Evolutionary conservation across 2,888 invertebrate species (phyloP), one percentile per base, ranked within the genome.

Genomic region (Chrysotoxum bicinctum): DNA sequence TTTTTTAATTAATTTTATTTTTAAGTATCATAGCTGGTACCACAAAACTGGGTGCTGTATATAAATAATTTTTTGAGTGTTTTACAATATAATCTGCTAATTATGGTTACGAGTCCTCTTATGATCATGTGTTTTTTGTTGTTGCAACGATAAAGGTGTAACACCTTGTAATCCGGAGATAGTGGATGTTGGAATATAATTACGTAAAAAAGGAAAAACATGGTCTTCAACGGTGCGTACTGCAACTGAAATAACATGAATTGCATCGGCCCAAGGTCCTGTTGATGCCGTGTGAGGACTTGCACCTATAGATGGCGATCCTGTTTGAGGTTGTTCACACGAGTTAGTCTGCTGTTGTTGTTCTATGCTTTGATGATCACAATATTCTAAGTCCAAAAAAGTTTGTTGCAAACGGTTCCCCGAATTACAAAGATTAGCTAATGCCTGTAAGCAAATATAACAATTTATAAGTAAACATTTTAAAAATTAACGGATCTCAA

Each of bases 1-100:
- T n/a, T n/a, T n/a, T n/a, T n/a, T n/a, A n/a, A n/a, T n/a, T n/a
- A n/a, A n/a, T n/a, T n/a, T n/a, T n/a, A n/a, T n/a, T n/a, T n/a
- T n/a, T 19, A 93, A 88, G 94, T 94, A 90, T 95, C 95, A 90
- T 94, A 94, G 87, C 94, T 94, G 26, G 94, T 94, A 40, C 94
- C 93, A 79, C 94, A 94, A 88, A 95, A 94, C 89, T 95, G 95
- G n/a, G 90, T 95, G 94, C 89, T 95, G 95, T 52, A 95, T 92
- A 89, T 95, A 94, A 70, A 95, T 93, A 90, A 95, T 94, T 37
- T 95, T 94, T 88, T 94, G 92, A 43, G 95, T 91, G 90, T 94
- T 94, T 90, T 94, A 94, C 62, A 94, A 93, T 81, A 95, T 93
- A 78, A 93, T 93, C 88, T 93, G 92, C 91, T 93, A 90, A 73